phyloP scores from a whole-genome alignment of 92 coral and sea anemone genomes.

The Palythoa grandis region DNA sequence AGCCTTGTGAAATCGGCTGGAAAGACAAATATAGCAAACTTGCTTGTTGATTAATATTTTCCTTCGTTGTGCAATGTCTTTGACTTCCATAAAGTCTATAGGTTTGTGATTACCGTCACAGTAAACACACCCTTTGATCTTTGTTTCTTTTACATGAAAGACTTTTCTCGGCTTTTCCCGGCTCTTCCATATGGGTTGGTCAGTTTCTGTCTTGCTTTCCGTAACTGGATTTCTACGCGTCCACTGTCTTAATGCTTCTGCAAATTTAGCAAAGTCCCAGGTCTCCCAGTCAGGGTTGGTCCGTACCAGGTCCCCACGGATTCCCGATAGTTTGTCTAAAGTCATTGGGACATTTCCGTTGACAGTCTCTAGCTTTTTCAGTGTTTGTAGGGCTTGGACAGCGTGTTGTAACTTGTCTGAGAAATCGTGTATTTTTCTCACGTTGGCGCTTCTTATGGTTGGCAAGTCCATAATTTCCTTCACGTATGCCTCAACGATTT shows the following conservation, averaged over 20 bases:
- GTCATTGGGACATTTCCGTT: conserved; percentile 55
- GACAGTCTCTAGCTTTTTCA: conserved; percentile 48
- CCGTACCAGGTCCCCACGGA: conserved; percentile 57
- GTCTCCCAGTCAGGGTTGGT: conserved; percentile 51
- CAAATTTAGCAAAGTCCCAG: conserved; percentile 53
- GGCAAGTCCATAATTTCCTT: conserved; percentile 53
- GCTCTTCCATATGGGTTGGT: neutral
- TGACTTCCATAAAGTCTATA: conserved; percentile 36
- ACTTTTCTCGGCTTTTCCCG: neutral
- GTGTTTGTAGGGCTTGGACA: conserved; percentile 52
- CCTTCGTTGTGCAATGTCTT: conserved; percentile 42
- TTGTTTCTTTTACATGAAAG: neutral
- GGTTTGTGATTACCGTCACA: conserved; percentile 53
- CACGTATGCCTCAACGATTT: conserved; percentile 39
- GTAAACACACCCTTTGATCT: conserved; percentile 48
- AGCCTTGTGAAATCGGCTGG: conserved; percentile 22
- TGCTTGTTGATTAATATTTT: conserved; percentile 23
- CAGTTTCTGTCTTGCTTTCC: neutral
- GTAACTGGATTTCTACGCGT: conserved; percentile 50
- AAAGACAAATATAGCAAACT: conserved; percentile 55
- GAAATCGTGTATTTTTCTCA: conserved; percentile 44
- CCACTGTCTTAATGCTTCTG: conserved; percentile 57
- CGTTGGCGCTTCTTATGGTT: conserved; percentile 4
- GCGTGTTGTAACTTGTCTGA: conserved; percentile 34
- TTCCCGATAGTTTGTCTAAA: conserved; percentile 51